Evolutionary conservation across 2,888 invertebrate species (phyloP).

Genomic region (Phaedon cochleariae): DNA sequence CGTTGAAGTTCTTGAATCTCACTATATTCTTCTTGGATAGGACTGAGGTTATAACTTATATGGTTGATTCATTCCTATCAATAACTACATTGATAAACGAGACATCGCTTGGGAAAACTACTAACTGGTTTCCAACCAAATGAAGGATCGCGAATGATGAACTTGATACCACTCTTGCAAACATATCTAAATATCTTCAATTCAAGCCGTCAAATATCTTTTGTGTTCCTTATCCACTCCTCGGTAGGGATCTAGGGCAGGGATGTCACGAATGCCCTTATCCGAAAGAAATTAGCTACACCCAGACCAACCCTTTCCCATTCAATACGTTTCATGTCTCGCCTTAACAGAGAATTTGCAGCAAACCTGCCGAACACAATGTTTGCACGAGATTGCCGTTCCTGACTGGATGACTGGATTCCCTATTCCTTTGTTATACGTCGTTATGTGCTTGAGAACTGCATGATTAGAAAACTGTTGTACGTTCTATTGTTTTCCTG

Average conservation of each 20-base stretch:
- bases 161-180: no score
- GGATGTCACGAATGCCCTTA: not conserved
- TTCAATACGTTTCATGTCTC: not conserved
- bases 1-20: no score
- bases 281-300: not conserved
- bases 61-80: no score
- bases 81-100: no score
- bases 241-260: not conserved
- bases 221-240: not conserved
- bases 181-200: no score
- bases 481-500: no score
- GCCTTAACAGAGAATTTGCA: not conserved
- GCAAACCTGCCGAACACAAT: slow-evolving; percentile 43
- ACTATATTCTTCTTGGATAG: no score
- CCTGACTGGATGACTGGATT: slow-evolving; percentile 13
- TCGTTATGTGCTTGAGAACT: not conserved
- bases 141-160: no score
- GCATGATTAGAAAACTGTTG: not conserved
- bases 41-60: no score
- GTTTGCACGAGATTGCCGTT: slow-evolving; percentile 54
- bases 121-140: no score
- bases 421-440: not conserved
- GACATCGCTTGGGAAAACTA: no score
- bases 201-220: not conserved
- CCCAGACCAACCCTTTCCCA: not conserved